Base-by-base conservation (phyloP, 1,140 invertebrate genomes). In the Cydia fagiglandana region DNA sequence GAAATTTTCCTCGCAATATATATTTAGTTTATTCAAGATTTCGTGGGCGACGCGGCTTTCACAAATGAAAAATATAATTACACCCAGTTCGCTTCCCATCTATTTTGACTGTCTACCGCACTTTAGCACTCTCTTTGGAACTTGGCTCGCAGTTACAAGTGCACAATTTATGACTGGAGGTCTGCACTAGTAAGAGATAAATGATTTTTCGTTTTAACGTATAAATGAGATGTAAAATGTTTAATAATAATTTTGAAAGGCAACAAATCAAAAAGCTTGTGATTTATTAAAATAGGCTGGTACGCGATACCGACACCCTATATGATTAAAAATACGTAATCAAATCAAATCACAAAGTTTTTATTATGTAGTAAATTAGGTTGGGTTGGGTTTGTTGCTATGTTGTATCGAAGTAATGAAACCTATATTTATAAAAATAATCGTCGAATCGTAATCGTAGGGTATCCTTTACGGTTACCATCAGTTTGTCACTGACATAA, bases 91-190 rank as follows among this genome's bases (percentile, higher is more conserved):
- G 56, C 56, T 61, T 24, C 20, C 56, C 56, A 61, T 61, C 56
- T 24, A 61, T 61, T 61, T 61, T 10, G 56, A 24, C 56, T 61
- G 56, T 61, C 56, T 61, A 24, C 56, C 56, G 56, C 56, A 61
- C 56, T 61, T 61, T 61, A 61, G 56, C 56, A 24, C 56, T 61
- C 56, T 61, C 56, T 61, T n/a, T 24, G 20, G 56, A 61, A 61
- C 56, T 61, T 61, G 56, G 56, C 56, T 61, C 56, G 56, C 56
- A 61, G 56, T 61, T 61, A 61, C 56, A 61, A 61, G 56, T 61
- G 56, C 56, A 61, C 56, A 61, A 61, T 61, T 61, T 61, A 61
- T 61, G 56, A 61, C 56, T 61, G 56, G 56, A 61, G 56, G 56
- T 61, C 20, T 24, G 56, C 56, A 61, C 17, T 61, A 61, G 1